A percentile compares a stretch with the other conserved stretches of the same genome.
Evolutionary conservation across 1,140 invertebrate genomes (phyloP).

Genomic region (Acromyrmex charruanus): DNA sequence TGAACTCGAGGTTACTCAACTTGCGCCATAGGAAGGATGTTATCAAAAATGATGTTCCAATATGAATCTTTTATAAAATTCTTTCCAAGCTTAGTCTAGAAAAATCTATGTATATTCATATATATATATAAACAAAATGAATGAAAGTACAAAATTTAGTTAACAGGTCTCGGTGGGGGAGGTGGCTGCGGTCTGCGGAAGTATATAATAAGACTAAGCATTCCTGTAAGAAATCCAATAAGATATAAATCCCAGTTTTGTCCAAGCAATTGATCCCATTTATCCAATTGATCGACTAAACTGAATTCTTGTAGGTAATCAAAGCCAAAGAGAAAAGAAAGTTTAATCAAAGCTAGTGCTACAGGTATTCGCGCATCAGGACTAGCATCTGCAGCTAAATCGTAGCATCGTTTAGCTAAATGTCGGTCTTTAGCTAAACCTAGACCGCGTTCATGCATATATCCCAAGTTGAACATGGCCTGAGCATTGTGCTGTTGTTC

Average conservation of each 20-base stretch:
- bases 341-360: constrained; percentile 95
- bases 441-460: constrained; percentile 99
- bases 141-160: constrained; percentile 73
- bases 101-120: constrained; percentile 57
- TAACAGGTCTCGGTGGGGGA: constrained; percentile 77
- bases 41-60: constrained; percentile 59
- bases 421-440: constrained; percentile 93
- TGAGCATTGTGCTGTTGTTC: constrained; percentile 99
- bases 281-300: constrained; percentile 81
- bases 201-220: constrained; percentile 94
- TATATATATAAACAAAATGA: constrained; percentile 53
- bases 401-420: constrained; percentile 97
- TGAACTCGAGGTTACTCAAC: constrained; percentile 9
- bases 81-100: constrained; percentile 60
- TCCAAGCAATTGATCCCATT: constrained; percentile 88
- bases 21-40: constrained; percentile 40
- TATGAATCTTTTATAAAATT: constrained; percentile 62
- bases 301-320: constrained; percentile 91
- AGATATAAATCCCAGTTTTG: constrained; percentile 98
- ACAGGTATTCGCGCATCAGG: constrained; percentile 98
- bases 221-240: constrained; percentile 93
- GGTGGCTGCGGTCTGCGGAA: constrained; percentile 90
- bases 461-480: constrained; percentile 99
- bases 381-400: constrained; percentile 98
- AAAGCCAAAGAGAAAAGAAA: constrained; percentile 93